These are phyloP conservation scores for Scartelaos histophorus DNA, from an alignment of 2,113 vertebrate genomes.

Conservation along the genomic window DNA sequence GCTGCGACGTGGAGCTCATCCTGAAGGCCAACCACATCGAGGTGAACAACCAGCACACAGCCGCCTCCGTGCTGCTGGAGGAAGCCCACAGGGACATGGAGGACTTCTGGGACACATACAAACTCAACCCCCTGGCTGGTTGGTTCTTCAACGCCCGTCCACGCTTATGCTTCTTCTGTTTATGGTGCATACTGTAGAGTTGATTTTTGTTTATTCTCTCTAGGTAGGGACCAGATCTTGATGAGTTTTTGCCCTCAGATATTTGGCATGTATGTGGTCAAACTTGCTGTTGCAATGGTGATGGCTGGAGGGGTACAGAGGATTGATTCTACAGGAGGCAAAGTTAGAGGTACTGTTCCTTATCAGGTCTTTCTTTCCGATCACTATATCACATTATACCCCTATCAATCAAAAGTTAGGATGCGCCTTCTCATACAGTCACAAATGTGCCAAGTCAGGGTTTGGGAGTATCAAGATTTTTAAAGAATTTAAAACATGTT, in stretches of 20 bases:
- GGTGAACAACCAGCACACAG: slow-evolving; percentile 89
- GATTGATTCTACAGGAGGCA: slow-evolving; percentile 88
- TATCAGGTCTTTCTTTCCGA: background rate
- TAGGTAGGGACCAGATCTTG: slow-evolving; percentile 94
- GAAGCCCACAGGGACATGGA: slow-evolving; percentile 88
- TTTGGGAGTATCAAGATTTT: too few species aligned
- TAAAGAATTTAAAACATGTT: too few species aligned
- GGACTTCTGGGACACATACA: slow-evolving; percentile 87
- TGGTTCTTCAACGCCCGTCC: background rate
- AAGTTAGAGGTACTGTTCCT: slow-evolving; percentile 82
- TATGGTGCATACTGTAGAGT: background rate
- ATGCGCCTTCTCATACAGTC: too few species aligned
- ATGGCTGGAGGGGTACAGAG: slow-evolving; percentile 94
- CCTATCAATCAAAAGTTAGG: too few species aligned
- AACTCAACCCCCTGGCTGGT: slow-evolving; percentile 86
- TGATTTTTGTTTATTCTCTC: slow-evolving; percentile 3
- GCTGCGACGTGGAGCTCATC: slow-evolving; percentile 91
- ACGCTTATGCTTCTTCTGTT: background rate
- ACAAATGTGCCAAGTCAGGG: too few species aligned
- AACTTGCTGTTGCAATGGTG: slow-evolving; percentile 93
- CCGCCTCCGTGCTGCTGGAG: slow-evolving; percentile 79
- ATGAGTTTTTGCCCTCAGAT: slow-evolving; percentile 94
- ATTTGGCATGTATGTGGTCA: slow-evolving; percentile 94
- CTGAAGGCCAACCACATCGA: slow-evolving; percentile 92
- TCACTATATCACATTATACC: too few species aligned